phyloP scores from a whole-genome alignment of 2,888 invertebrate genomes.

The Hirtodrosophila histrioides region DNA sequence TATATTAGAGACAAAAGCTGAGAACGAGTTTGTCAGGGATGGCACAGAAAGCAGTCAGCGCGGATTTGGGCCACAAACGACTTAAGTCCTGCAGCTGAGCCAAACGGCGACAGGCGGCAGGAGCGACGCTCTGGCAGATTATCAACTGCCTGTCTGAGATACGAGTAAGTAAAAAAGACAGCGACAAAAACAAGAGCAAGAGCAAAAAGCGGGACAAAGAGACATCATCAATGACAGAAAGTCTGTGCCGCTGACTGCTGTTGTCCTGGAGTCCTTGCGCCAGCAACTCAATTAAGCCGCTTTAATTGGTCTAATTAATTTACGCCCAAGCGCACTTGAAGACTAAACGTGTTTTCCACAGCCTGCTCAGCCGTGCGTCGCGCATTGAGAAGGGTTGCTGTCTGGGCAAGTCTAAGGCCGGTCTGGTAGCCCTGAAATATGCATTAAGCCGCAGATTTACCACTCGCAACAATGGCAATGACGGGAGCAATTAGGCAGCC shows the following conservation, averaged over 20 bases:
- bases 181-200: conserved; percentile 20
- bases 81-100: conserved; percentile 52
- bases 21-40: not conserved
- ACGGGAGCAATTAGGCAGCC: conserved; percentile 64
- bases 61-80: conserved; percentile 55
- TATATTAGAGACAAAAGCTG: conserved; percentile 10
- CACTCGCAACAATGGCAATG: conserved; percentile 48
- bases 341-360: conserved; percentile 75
- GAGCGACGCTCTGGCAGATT: conserved; percentile 12
- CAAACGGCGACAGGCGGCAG: conserved; percentile 31
- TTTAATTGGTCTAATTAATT: conserved; percentile 84
- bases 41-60: conserved; percentile 10
- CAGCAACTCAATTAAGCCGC: conserved; percentile 83
- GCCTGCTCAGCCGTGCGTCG: conserved; percentile 45
- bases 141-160: conserved; percentile 20
- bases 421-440: conserved; percentile 56
- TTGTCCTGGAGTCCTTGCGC: conserved; percentile 48
- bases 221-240: conserved; percentile 32
- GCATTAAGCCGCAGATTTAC: conserved; percentile 75
- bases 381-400: conserved; percentile 59
- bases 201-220: conserved; percentile 12
- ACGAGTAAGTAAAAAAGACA: conserved; percentile 15
- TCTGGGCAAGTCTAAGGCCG: conserved; percentile 1
- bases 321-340: conserved; percentile 81
- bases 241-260: conserved; percentile 31